Conservation (phyloP, 2,888 invertebrate species). For the Dorcus parallelipipedus region DNA sequence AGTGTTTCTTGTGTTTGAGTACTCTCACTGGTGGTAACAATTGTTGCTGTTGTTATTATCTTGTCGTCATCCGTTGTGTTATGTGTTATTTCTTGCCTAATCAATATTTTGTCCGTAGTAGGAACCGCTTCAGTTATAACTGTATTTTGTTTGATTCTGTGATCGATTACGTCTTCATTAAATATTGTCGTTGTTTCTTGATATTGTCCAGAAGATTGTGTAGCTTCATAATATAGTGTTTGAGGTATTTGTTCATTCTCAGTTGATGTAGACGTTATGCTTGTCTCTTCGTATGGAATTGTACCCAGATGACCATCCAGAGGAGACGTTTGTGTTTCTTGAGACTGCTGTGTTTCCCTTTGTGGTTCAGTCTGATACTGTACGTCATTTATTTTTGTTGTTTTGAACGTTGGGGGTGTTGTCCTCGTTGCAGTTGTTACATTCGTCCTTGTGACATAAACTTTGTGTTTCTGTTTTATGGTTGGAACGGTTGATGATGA, state of each 20-base stretch:
- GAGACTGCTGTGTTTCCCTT: background rate
- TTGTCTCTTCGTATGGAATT: background rate
- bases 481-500: constrained; percentile 6
- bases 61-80: too few relatives aligned
- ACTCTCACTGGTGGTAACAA: too few relatives aligned
- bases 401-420: constrained; percentile 17
- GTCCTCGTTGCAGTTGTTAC: background rate
- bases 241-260: too few relatives aligned
- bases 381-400: background rate
- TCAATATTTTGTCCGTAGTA: too few relatives aligned
- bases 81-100: too few relatives aligned
- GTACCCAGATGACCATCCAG: too few relatives aligned
- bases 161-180: background rate
- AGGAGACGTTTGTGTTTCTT: background rate
- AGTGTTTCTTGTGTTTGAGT: too few relatives aligned
- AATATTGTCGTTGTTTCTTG: too few relatives aligned
- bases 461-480: background rate
- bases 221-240: too few relatives aligned
- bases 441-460: background rate
- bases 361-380: constrained; percentile 1
- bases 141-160: background rate
- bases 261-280: constrained; percentile 7
- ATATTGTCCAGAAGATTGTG: too few relatives aligned
- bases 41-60: too few relatives aligned
- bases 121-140: background rate